phyloP scores from a whole-genome alignment of 2,888 invertebrate genomes.

The Ellobium chinense region DNA sequence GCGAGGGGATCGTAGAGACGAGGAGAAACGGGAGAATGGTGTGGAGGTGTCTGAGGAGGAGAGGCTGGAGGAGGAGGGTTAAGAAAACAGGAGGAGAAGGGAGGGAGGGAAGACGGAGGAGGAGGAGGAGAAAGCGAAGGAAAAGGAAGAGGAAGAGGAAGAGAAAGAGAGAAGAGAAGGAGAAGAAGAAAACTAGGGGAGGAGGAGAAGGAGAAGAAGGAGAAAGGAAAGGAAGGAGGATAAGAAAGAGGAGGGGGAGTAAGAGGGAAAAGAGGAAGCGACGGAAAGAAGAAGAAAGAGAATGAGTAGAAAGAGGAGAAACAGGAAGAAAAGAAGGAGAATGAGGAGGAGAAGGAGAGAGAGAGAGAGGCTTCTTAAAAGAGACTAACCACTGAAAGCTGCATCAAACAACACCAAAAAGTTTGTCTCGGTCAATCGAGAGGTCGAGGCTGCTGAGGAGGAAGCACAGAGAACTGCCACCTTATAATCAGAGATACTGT shows the following conservation, averaged over 20 bases:
- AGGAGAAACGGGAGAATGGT: background rate
- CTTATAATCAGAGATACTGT: too few relatives aligned
- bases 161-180: slow-evolving; percentile 10
- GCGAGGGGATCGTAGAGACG: background rate
- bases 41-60: background rate
- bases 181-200: background rate
- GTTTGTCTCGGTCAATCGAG: too few relatives aligned
- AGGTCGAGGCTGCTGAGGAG: too few relatives aligned
- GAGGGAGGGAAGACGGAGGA: background rate
- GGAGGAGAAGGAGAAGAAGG: background rate
- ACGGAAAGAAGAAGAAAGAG: slow-evolving; percentile 1
- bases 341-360: background rate
- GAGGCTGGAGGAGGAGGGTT: background rate
- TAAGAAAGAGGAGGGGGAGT: background rate
- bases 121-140: background rate
- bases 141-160: background rate
- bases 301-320: background rate
- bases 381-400: too few relatives aligned
- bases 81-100: background rate
- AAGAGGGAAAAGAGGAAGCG: background rate
- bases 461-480: too few relatives aligned
- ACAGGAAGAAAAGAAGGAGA: background rate
- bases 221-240: background rate
- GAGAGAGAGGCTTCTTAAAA: slow-evolving; percentile 4
- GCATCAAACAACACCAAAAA: too few relatives aligned